Evolutionary conservation across 2,797 vertebrate genomes (phyloP), one percentile per base, ranked within the genome.

Genomic region (Typhlichthys subterraneus): DNA sequence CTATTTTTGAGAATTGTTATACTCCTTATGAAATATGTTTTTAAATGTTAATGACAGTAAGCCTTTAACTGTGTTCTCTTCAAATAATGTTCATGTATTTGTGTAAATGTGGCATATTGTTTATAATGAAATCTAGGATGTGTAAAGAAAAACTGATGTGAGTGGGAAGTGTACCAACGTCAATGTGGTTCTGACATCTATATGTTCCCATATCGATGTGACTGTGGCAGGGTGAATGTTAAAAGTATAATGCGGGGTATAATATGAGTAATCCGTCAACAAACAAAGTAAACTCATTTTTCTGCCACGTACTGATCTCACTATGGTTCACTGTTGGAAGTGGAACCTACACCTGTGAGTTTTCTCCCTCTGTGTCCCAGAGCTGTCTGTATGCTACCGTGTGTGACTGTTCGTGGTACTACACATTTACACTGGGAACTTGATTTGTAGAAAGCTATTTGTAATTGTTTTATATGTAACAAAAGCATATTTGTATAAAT

Each of bases 351-450:
- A 85, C 81, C 86, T 89, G 82, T 88, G 85, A 86, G 78, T 78
- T 77, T 76, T 79, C 64, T 73, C 59, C 57, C 68, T 75, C 77
- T 81, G 80, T 79, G 84, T 89, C 83, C 80, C 77, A 57, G 81
- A 89, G 87, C 85, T 87, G 85, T 60, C 38, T 23, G 42, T 87
- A 84, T 83, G 87, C 84, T 87, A 69, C 83, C 81, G 75, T 85
- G 83, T 87, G 87, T 75, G 23, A 23, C 3, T 23, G 23, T 23
- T 23, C 23, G 84, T 90, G 93, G 91, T 94, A 94, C 94, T 92
- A 93, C 89, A 92, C 90, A 87, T 90, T 93, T 94, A 95, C 94
- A 95, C 94, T 96, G 95, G 94, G 92, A 94, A 95, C 93, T 92
- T 94, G 89, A 94, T 95, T 93, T 93, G 93, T 93, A 90, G 83